Conservation (phyloP, 2,113 vertebrate species). For the Neolamprologus toae region DNA sequence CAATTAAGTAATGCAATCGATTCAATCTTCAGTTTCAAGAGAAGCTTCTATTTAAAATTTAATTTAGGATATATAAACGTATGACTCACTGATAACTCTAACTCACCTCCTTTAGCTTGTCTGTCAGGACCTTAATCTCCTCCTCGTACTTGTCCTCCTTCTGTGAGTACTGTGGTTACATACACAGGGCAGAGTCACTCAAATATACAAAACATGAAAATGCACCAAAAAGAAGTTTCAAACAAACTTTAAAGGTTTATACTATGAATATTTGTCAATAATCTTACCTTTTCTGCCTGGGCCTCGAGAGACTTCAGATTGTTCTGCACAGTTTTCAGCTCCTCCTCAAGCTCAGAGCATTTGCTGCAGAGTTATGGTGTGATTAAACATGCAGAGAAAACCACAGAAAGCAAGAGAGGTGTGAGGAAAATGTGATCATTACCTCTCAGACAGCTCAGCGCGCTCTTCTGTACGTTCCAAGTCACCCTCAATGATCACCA, state of each 20-base stretch:
- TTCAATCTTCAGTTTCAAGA: not conserved
- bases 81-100: not conserved
- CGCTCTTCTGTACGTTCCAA: slow-evolving; percentile 96
- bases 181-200: slow-evolving; percentile 5
- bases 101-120: slow-evolving; percentile 98
- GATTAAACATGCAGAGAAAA: not conserved
- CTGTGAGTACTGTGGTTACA: slow-evolving; percentile 87
- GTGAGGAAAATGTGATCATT: slow-evolving; percentile 31
- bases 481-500: slow-evolving; percentile 98
- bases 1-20: not conserved
- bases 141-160: slow-evolving; percentile 99
- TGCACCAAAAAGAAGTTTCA: not conserved
- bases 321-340: slow-evolving; percentile 99
- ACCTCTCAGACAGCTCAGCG: slow-evolving; percentile 94
- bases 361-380: slow-evolving; percentile 79
- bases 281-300: slow-evolving; percentile 95
- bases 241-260: not conserved
- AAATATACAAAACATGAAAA: not conserved
- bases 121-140: slow-evolving; percentile 97
- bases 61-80: not conserved
- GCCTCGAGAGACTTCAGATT: slow-evolving; percentile 99
- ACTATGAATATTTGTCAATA: not conserved
- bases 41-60: not conserved
- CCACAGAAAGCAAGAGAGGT: not conserved
- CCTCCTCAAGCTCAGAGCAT: slow-evolving; percentile 99